Evolutionary conservation across 2,888 invertebrate species (phyloP).

Genomic region (Drosophila mettleri): DNA sequence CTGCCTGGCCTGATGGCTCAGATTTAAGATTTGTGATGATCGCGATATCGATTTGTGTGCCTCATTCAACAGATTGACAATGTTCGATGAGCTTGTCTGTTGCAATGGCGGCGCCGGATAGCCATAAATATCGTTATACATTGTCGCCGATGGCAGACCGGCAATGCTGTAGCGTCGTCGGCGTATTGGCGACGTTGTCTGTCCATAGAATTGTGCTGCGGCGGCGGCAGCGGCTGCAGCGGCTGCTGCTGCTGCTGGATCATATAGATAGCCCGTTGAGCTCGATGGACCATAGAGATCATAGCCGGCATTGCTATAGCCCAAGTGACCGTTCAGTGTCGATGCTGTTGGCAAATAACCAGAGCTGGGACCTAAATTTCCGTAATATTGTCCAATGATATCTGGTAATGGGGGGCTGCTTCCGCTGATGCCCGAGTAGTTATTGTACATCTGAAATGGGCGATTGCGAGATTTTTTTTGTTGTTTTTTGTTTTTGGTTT

Average conservation of each 20-base stretch:
- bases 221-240: constrained; percentile 60
- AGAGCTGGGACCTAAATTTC: constrained; percentile 35
- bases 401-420: constrained; percentile 85
- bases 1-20: constrained; percentile 83
- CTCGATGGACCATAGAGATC: constrained; percentile 82
- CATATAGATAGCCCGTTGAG: constrained; percentile 79
- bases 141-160: constrained; percentile 84
- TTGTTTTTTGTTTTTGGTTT: constrained; percentile 32
- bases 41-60: constrained; percentile 85
- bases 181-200: constrained; percentile 80
- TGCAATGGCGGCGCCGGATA: constrained; percentile 77
- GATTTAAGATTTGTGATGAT: constrained; percentile 84
- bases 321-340: constrained; percentile 29
- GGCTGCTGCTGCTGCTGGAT: constrained; percentile 55
- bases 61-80: constrained; percentile 85
- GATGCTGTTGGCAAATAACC: constrained; percentile 30
- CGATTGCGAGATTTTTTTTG: constrained; percentile 82
- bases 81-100: constrained; percentile 84
- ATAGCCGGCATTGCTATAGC: constrained; percentile 57
- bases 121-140: constrained; percentile 84
- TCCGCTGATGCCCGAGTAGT: constrained; percentile 83
- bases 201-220: constrained; percentile 63
- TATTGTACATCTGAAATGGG: constrained; percentile 86
- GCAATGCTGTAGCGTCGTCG: constrained; percentile 85
- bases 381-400: constrained; percentile 84